Percentiles rank a stretch among this genome's conserved stretches.
Conservation (phyloP, 2,113 vertebrate genomes). For the Bos javanicus region DNA sequence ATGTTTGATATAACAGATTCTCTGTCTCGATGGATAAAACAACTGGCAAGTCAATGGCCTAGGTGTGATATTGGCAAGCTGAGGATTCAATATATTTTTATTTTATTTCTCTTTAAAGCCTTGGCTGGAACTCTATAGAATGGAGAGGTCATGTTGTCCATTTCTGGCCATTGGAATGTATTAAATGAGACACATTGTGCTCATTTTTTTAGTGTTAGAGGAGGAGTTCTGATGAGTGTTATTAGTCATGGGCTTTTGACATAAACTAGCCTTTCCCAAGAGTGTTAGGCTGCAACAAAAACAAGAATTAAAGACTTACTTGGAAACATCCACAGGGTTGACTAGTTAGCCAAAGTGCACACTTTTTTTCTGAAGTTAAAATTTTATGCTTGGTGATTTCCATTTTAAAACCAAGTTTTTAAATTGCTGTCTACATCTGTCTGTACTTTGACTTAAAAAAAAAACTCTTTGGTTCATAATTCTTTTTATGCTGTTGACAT, state of each 20-base stretch:
- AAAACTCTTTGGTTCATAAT: constrained; percentile 2
- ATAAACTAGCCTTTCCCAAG: constrained; percentile 33
- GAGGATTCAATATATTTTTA: not conserved
- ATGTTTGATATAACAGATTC: not conserved
- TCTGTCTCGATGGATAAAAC: constrained; percentile 11
- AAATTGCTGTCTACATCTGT: not conserved
- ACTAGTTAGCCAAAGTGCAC: not conserved
- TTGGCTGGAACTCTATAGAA: not conserved
- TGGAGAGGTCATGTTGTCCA: not conserved
- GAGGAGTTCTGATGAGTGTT: constrained; percentile 20
- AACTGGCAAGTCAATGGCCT: not conserved
- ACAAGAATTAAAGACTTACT: constrained; percentile 35
- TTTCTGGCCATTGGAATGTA: not conserved
- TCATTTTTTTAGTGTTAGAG: constrained; percentile 14
- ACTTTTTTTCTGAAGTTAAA: constrained; percentile 8
- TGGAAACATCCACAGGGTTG: not conserved
- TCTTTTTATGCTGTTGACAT: constrained; percentile 29
- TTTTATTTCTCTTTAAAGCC: constrained; percentile 36
- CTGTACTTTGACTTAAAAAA: not conserved
- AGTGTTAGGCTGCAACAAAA: not conserved
- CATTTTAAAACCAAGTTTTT: not conserved
- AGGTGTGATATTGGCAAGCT: constrained; percentile 1
- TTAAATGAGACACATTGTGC: not conserved
- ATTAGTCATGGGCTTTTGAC: not conserved
- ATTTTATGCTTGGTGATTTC: not conserved